These are phyloP conservation scores for Ditylenchus weischeri DNA, from an alignment of 2,888 invertebrate genomes.

Conservation along the genomic window DNA sequence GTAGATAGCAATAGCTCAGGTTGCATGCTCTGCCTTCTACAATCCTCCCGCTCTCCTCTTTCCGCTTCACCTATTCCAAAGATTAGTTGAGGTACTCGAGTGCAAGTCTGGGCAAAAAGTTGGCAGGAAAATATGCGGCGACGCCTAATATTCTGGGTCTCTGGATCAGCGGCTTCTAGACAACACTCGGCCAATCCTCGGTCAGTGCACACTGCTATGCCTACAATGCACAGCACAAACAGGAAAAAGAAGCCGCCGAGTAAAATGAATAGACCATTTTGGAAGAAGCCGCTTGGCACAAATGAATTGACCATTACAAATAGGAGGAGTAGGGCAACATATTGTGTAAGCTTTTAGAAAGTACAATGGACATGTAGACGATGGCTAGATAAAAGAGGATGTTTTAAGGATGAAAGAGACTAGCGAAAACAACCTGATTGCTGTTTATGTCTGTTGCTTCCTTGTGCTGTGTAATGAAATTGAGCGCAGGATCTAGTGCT, in stretches of 20 bases:
- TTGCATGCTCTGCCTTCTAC: conserved; percentile 3
- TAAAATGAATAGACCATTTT: conserved; percentile 48
- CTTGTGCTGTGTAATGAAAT: too few species aligned
- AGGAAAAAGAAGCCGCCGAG: conserved; percentile 53
- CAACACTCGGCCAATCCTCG: conserved; percentile 36
- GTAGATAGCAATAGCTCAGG: conserved; percentile 1
- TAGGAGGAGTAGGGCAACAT: too few species aligned
- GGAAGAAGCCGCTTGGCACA: conserved; percentile 35
- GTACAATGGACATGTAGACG: too few species aligned
- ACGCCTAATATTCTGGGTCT: conserved; percentile 17
- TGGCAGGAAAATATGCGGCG: conserved; percentile 15
- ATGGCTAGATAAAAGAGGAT: too few species aligned
- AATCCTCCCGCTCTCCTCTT: neutral
- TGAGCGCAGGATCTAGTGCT: too few species aligned
- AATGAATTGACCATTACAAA: too few species aligned
- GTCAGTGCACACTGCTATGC: conserved; percentile 51
- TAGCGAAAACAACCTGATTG: too few species aligned
- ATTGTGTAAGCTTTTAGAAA: too few species aligned
- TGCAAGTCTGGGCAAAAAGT: conserved; percentile 30
- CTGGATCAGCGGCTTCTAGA: conserved; percentile 25
- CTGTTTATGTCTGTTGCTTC: too few species aligned
- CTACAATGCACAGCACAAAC: conserved; percentile 53
- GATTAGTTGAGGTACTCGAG: conserved; percentile 27
- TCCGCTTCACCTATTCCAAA: conserved; percentile 19
- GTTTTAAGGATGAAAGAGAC: too few species aligned